These are phyloP conservation scores for Balearica regulorum DNA, from an alignment of 2,797 vertebrate species.

Conservation along the genomic window DNA sequence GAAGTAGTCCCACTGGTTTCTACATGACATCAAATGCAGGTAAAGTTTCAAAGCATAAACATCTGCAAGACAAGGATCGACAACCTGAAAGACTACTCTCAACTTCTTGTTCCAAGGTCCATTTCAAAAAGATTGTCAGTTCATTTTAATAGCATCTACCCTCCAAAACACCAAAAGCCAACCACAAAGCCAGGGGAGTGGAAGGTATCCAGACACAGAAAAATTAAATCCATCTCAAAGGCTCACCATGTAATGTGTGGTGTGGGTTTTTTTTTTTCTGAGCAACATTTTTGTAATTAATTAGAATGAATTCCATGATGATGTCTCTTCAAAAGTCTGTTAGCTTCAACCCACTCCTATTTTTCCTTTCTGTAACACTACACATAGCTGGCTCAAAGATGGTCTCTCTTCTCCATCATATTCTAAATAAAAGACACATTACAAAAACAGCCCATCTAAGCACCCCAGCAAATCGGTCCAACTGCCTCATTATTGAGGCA, in stretches of 20 bases:
- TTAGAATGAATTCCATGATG: not conserved
- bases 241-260: not conserved
- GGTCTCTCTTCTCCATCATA: not conserved
- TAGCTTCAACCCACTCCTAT: not conserved
- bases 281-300: not conserved
- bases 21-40: not conserved
- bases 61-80: not conserved
- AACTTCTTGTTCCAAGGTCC: not conserved
- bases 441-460: not conserved
- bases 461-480: not conserved
- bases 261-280: not conserved
- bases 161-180: not conserved
- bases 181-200: not conserved
- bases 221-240: not conserved
- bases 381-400: not conserved
- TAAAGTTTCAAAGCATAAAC: not conserved
- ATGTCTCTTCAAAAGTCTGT: not conserved
- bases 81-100: not conserved
- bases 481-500: not conserved
- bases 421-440: not conserved
- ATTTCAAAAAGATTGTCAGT: not conserved
- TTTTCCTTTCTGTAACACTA: not conserved
- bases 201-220: not conserved
- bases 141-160: not conserved
- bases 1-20: slow-evolving; percentile 33